These are phyloP conservation scores for Tympanuchus pallidicinctus DNA, from an alignment of 2,113 vertebrate species.

Conservation along the genomic window DNA sequence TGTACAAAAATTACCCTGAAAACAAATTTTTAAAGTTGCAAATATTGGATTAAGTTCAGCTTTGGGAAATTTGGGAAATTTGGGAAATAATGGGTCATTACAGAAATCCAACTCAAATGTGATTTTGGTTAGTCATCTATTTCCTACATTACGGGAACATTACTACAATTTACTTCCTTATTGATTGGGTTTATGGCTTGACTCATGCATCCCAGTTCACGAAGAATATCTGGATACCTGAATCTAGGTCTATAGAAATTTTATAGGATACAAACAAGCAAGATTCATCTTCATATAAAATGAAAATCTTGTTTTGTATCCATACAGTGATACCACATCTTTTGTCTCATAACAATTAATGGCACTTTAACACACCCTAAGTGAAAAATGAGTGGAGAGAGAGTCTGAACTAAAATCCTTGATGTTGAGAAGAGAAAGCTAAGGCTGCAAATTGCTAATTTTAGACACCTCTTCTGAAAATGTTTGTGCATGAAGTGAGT, in stretches of 20 bases:
- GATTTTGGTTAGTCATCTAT: not conserved
- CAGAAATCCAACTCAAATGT: slow-evolving; percentile 38
- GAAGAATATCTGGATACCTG: not conserved
- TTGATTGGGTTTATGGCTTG: not conserved
- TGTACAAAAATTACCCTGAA: not conserved
- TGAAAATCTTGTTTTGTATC: not conserved
- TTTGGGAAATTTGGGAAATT: not conserved
- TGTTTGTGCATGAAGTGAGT: not conserved
- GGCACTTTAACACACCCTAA: not conserved
- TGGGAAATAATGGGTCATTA: not conserved
- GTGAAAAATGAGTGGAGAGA: not conserved
- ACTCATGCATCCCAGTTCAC: not conserved
- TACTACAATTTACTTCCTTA: not conserved
- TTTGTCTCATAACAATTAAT: not conserved
- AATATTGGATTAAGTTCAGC: not conserved
- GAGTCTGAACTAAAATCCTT: not conserved
- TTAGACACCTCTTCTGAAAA: not conserved
- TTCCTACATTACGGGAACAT: not conserved
- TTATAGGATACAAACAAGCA: not conserved
- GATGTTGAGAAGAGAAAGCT: not conserved
- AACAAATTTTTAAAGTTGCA: not conserved
- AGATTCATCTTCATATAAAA: not conserved
- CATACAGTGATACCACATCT: no score
- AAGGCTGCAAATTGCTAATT: not conserved
- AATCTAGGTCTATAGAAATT: not conserved